Evolutionary conservation across 1,140 invertebrate species (phyloP), one percentile per base, ranked within the genome.

Genomic region (Saccostrea echinata): DNA sequence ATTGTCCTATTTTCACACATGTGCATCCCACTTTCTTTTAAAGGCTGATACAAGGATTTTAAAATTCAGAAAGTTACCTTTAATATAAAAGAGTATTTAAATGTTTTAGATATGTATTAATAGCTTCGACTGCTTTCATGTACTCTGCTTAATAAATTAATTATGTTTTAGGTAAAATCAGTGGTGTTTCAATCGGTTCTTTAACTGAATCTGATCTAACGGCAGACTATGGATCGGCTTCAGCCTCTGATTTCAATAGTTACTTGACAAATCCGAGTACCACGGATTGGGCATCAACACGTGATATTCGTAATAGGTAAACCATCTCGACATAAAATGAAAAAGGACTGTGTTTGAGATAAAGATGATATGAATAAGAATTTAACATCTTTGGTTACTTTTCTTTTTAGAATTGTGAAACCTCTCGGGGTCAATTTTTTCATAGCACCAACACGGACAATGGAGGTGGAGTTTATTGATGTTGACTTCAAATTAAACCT

Each of bases 151-250:
- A 21, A 21, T 21, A 61, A 8, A 57, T 12, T 9, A 18, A 21
- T 57, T 16, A 18, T 57, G 27, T 76, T 76, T 27, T 18, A 83
- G 81, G 35, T 30, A 9, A 83, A 53, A 35, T 52, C 6, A 13
- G 13, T n/a, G 81, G 81, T 21, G 9, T 51, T 51, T 12, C 52
- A 18, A 12, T 53, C 9, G 81, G 81, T 24, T n/a, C 43, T n/a
- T 21, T 83, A 51, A 12, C 33, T 3, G 21, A 51, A 18, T 24
- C 81, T 8, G 81, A 83, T 27, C 24, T 83, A 3, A 53, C 13
- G 16, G 43, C 33, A n/a, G 43, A 83, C 33, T 83, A 83, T 83
- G 81, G 81, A 27, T 83, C 81, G 30, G 81, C 81, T 6, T 83
- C 81, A 24, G 43, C 81, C n/a, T 51, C 18, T 83, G 81, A 53